Base-by-base conservation (phyloP, 2,888 invertebrate species). In the Pteria penguin region DNA sequence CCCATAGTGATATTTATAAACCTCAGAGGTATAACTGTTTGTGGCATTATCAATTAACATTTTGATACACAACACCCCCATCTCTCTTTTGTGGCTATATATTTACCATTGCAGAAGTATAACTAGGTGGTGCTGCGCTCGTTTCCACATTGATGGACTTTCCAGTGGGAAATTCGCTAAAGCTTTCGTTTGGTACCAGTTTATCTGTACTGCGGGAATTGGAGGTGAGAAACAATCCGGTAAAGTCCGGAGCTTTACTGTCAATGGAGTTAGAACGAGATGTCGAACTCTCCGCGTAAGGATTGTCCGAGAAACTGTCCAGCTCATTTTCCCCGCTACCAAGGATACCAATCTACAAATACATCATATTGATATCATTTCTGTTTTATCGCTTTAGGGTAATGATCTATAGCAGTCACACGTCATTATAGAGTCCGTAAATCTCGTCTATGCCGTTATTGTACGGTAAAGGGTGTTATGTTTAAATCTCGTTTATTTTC, bases 201-300 rank as follows among this genome's bases (percentile, higher is more conserved):
- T 62, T 78, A 71, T 71, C 74, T 29, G 68, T 76, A 75, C 69
- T 76, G 55, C 68, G 74, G 4, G 61, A 63, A 22, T 76, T 79
- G 3, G 86, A 86, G 1, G 83, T 83, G 0, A 80, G 74, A 78
- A 87, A 87, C 32, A 87, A 61, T 22, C 79, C 75, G 1, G 86
- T 84, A 3, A 87, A 80, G 60, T 87, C 85, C 1, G 87, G 87
- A 24, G 83, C 86, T 3, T 79, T 82, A 22, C 52, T 27, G 68
- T 57, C 31, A 11, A 76, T 78, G 5, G 75, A 74, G 27, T 71
- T 68, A 8, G 65, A 33, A 11, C 55, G 62, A 52, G 80, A 72
- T 11, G 78, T 73, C 1, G 67, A 57, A 14, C 75, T 76, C 45
- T 82, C 78, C 0, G 78, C 76, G 58, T 84, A 84, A 2, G 81